Evolutionary conservation across 2,888 invertebrate species (phyloP).

Genomic region (Cabera pusaria): DNA sequence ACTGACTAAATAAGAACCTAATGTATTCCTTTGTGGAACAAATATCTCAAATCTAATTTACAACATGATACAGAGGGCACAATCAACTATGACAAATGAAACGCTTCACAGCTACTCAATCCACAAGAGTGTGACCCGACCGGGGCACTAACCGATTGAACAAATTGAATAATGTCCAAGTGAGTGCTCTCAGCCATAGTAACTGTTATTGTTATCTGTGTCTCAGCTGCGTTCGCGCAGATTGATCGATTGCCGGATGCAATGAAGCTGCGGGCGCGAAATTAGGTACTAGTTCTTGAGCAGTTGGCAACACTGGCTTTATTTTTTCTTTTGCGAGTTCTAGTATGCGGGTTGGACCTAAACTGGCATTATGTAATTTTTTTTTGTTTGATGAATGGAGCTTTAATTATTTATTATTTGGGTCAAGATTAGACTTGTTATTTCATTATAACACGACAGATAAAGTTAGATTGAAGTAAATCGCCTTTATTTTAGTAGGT

Average conservation of each 20-base stretch:
- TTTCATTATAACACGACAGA: no score
- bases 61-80: no score
- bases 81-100: constrained; percentile 19
- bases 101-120: constrained; percentile 29
- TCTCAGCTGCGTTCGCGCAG: constrained; percentile 49
- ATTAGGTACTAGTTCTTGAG: constrained; percentile 43
- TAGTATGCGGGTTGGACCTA: not conserved
- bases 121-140: constrained; percentile 46
- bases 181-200: constrained; percentile 22
- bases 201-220: no score
- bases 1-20: no score
- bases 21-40: no score
- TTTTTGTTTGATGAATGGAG: not conserved
- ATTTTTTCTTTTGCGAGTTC: constrained; percentile 3
- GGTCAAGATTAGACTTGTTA: no score
- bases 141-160: constrained; percentile 62
- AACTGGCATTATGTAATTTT: no score
- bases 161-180: constrained; percentile 59
- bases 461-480: no score
- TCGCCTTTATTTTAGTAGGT: no score
- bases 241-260: constrained; percentile 73
- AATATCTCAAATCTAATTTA: no score
- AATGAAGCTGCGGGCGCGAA: constrained; percentile 41
- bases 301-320: constrained; percentile 32
- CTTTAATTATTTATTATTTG: no score